A percentile compares a stretch with the other conserved stretches of the same genome.
Evolutionary conservation across 2,113 vertebrate genomes (phyloP).

Genomic region (Chionis minor): DNA sequence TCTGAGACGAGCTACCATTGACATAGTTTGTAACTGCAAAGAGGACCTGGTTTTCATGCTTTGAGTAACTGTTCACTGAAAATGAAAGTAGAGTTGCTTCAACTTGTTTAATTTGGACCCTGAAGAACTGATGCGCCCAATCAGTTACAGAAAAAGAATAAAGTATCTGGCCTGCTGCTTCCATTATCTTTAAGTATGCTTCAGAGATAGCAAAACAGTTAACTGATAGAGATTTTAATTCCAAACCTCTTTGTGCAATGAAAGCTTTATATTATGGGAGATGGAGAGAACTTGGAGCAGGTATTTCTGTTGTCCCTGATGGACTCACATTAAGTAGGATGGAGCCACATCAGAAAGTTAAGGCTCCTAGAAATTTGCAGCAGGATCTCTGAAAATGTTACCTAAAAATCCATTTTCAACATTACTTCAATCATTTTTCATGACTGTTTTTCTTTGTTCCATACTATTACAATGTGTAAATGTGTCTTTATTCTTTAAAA

Average conservation of each 20-base stretch:
- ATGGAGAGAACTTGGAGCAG: neutral
- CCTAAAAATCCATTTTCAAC: neutral
- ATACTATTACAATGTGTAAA: neutral
- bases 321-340: neutral
- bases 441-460: neutral
- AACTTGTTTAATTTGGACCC: neutral
- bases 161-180: neutral
- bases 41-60: neutral
- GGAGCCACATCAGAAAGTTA: neutral
- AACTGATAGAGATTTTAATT: neutral
- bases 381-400: neutral
- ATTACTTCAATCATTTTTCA: neutral
- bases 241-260: neutral
- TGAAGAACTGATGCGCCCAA: neutral
- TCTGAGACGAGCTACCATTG: neutral
- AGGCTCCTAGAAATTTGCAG: neutral
- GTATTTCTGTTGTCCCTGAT: neutral
- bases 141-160: neutral
- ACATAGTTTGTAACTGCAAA: neutral
- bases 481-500: neutral
- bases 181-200: neutral
- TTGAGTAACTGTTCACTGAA: neutral
- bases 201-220: neutral
- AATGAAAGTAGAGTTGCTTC: neutral
- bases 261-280: neutral